These are phyloP conservation scores for Gisinianus flammeolus DNA, from an alignment of 2,888 invertebrate genomes.

Conservation along the genomic window DNA sequence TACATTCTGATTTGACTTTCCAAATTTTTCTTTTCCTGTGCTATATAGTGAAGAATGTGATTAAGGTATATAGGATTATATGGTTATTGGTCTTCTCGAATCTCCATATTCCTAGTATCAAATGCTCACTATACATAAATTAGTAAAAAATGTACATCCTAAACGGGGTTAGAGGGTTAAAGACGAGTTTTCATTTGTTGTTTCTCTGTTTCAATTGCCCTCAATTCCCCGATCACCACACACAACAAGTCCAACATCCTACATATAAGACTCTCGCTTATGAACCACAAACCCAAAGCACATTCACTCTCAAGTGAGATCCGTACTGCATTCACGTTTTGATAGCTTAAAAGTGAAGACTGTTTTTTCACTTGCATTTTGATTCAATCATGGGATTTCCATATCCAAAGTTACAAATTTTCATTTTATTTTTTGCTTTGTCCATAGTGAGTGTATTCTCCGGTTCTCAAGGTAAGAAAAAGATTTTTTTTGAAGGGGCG, in stretches of 20 bases:
- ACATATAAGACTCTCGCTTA: not conserved
- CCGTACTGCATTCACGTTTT: not conserved
- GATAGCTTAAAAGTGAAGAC: not conserved
- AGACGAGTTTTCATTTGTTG: not conserved
- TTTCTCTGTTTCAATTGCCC: not conserved
- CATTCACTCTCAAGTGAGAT: not conserved
- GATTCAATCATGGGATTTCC: not conserved
- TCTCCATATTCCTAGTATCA: too few species aligned
- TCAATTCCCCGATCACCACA: not conserved
- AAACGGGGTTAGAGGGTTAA: not conserved
- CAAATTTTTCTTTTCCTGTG: too few species aligned
- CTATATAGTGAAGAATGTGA: too few species aligned
- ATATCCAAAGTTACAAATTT: not conserved
- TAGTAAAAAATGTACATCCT: not conserved
- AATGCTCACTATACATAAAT: not conserved
- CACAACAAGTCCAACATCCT: not conserved
- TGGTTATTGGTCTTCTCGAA: too few species aligned
- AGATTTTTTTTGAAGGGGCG: too few species aligned
- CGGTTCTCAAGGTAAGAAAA: too few species aligned
- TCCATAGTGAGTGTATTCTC: not conserved
- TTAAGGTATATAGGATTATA: too few species aligned
- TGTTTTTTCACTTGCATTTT: not conserved
- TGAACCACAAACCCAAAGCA: not conserved
- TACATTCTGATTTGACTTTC: not conserved
- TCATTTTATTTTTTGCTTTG: not conserved